Conservation (phyloP, 2,113 vertebrate genomes). For the Elephas maximus region DNA sequence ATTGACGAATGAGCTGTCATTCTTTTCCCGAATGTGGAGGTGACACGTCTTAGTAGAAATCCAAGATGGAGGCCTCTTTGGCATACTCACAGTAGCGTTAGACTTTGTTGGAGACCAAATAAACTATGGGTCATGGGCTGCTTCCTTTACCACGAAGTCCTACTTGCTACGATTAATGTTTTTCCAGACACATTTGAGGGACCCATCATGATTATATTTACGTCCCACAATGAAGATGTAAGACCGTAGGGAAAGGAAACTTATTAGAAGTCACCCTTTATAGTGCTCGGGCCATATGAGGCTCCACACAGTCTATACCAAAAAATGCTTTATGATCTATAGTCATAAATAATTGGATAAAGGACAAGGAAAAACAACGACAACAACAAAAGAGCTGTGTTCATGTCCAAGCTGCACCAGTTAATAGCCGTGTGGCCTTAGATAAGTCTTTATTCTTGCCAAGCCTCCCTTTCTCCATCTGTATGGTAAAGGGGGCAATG, state of each 20-base stretch:
- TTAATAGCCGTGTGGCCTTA: neutral
- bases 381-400: neutral
- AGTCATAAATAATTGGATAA: conserved; percentile 6
- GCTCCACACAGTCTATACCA: neutral
- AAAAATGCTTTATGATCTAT: neutral
- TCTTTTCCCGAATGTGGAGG: conserved; percentile 7
- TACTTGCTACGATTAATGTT: neutral
- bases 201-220: neutral
- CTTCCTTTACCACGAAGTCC: neutral
- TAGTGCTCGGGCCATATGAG: neutral
- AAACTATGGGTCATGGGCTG: neutral
- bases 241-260: neutral
- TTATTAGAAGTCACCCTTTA: neutral
- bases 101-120: neutral
- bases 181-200: neutral
- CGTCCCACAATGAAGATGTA: conserved; percentile 33
- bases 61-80: neutral
- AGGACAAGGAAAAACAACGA: neutral
- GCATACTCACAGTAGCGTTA: neutral
- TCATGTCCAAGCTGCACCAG: neutral
- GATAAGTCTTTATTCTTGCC: neutral
- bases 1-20: neutral
- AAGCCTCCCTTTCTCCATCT: neutral
- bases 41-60: conserved; percentile 45
- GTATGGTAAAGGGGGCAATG: neutral